These are phyloP conservation scores for Drosophila santomea DNA, from an alignment of 1,140 invertebrate species.

Conservation along the genomic window DNA sequence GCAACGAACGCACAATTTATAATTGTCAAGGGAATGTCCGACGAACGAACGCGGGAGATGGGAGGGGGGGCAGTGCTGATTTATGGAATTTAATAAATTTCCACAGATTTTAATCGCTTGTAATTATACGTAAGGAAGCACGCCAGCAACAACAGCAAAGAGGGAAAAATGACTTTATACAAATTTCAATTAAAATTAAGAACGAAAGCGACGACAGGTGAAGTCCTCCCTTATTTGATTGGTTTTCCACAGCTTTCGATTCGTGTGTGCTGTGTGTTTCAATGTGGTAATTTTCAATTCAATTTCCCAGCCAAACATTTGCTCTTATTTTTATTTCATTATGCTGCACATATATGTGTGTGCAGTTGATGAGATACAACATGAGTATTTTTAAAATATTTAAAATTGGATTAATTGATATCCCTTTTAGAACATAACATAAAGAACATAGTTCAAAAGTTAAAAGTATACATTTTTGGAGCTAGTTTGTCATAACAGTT, in stretches of 20 bases:
- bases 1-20: slow-evolving; percentile 77
- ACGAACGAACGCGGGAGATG: slow-evolving; percentile 4
- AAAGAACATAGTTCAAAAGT: no score
- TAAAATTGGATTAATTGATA: no score
- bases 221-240: slow-evolving; percentile 71
- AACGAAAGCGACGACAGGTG: slow-evolving; percentile 59
- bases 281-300: slow-evolving; percentile 28
- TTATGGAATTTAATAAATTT: slow-evolving; percentile 83
- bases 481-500: no score
- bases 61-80: slow-evolving; percentile 49
- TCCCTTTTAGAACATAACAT: no score
- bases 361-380: neutral
- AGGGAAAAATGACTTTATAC: slow-evolving; percentile 16
- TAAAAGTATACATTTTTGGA: no score
- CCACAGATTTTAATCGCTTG: slow-evolving; percentile 80
- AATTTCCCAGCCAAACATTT: slow-evolving; percentile 47
- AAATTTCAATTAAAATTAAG: slow-evolving; percentile 78
- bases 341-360: slow-evolving; percentile 20
- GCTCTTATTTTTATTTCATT: slow-evolving; percentile 75
- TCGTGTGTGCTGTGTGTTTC: slow-evolving; percentile 23
- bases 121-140: slow-evolving; percentile 58
- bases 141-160: slow-evolving; percentile 1
- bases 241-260: slow-evolving; percentile 66
- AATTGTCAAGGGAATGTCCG: slow-evolving; percentile 75
- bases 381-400: neutral